phyloP scores from a whole-genome alignment of 2,888 invertebrate species.

The Drosophila putrida region DNA sequence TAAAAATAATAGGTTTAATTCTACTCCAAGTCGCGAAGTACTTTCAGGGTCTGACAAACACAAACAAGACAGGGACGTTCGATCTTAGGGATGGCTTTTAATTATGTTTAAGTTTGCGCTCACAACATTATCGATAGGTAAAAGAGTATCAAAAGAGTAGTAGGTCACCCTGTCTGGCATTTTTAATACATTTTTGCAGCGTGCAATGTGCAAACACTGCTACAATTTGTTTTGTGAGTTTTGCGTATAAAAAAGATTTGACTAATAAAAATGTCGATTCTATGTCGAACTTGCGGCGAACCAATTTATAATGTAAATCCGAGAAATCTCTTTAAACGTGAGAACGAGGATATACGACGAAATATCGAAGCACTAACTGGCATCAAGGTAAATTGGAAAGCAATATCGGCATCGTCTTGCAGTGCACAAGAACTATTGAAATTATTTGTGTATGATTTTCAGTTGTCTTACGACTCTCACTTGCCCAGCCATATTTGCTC shows the following conservation, averaged over 20 bases:
- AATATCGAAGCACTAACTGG: conserved; percentile 56
- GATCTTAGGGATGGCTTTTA: too few relatives aligned
- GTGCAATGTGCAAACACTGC: conserved; percentile 20
- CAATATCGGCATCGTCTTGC: background rate
- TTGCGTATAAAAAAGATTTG: background rate
- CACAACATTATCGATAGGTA: too few relatives aligned
- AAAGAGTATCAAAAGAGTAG: too few relatives aligned
- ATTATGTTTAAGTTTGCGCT: too few relatives aligned
- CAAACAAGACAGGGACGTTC: too few relatives aligned
- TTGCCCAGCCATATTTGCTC: conserved; percentile 62
- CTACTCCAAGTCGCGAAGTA: too few relatives aligned
- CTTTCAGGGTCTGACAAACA: too few relatives aligned
- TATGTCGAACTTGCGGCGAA: conserved; percentile 62
- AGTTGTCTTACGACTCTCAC: conserved; percentile 28
- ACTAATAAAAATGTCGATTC: conserved; percentile 27
- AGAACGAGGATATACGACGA: conserved; percentile 36
- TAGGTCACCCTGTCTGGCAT: background rate
- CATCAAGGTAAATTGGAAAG: conserved; percentile 34
- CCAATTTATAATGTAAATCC: conserved; percentile 52
- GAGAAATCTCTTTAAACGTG: conserved; percentile 51
- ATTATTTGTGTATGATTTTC: background rate
- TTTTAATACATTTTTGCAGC: conserved; percentile 7
- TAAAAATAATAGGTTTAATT: too few relatives aligned
- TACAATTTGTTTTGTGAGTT: background rate
- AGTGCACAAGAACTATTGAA: background rate